These are phyloP conservation scores for Pseudomyrmex sp. DNA, from an alignment of 1,140 invertebrate genomes.

Conservation along the genomic window DNA sequence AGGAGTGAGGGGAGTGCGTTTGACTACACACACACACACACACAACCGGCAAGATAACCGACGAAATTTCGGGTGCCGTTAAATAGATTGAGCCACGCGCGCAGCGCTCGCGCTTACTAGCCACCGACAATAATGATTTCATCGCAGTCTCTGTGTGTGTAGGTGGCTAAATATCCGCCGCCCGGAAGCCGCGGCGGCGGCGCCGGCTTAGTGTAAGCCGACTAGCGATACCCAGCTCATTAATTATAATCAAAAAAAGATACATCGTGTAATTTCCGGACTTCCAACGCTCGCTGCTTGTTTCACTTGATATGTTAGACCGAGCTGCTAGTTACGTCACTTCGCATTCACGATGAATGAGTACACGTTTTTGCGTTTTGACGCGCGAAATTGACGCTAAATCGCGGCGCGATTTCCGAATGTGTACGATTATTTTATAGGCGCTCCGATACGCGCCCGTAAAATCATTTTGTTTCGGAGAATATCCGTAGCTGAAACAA, in stretches of 20 bases:
- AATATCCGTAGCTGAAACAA: too few relatives aligned
- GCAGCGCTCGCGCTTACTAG: slow-evolving; percentile 11
- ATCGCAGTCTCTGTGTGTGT: background rate
- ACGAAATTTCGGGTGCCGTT: slow-evolving; percentile 67
- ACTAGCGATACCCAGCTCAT: slow-evolving; percentile 63
- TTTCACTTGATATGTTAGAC: background rate
- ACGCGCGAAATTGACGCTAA: too few relatives aligned
- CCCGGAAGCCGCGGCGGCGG: slow-evolving; percentile 56
- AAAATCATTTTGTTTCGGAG: too few relatives aligned
- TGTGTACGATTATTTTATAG: background rate
- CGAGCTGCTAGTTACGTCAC: slow-evolving; percentile 1
- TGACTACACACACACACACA: background rate
- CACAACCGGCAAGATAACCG: slow-evolving; percentile 57
- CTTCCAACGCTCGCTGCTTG: slow-evolving; percentile 3
- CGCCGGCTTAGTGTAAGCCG: slow-evolving; percentile 45
- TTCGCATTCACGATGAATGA: background rate
- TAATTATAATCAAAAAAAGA: slow-evolving; percentile 71
- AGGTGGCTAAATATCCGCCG: slow-evolving; percentile 58
- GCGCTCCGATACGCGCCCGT: background rate
- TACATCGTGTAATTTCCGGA: slow-evolving; percentile 68
- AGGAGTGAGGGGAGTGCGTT: slow-evolving; percentile 35
- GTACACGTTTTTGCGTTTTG: background rate
- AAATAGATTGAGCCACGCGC: slow-evolving; percentile 53
- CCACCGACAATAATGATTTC: slow-evolving; percentile 63
- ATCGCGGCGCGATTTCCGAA: background rate